Evolutionary conservation across 2,797 vertebrate species (phyloP), one percentile per base, ranked within the genome.

Genomic region (Limosa lapponica): DNA sequence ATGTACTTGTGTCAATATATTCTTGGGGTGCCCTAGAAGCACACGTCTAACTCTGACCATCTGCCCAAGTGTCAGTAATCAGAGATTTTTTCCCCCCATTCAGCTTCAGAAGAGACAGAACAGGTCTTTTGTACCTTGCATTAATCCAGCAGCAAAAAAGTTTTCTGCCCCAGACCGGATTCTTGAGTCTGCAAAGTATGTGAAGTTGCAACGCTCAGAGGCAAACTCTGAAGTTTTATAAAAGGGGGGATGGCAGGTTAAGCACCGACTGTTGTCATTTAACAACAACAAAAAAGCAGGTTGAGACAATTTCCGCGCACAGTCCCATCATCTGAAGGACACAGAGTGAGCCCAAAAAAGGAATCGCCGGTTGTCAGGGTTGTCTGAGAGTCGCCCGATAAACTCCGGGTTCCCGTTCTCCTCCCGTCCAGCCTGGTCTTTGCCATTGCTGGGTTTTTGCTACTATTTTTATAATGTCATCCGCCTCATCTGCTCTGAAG

Each of bases 121-220:
- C 8, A 1, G 0, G 0, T 36, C 65, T 69, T 85, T 20, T 18
- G 10, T 6, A 18, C 0, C 0, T 8, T 23, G 30, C 24, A 43
- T 36, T 36, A n/a, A 66, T 30, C 12, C 61, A 49, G 27, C 12
- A 70, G 59, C 46, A 44, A 27, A 59, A 66, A 8, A 8, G 22
- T 48, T 69, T 72, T 70, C 44, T 34, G 6, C 28, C 54, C 20
- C 32, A 57, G 19, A 3, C 15, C 18, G 20, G 19, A 46, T 52
- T 44, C 61, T 11, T 0, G 2, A 73, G 20, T 1, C 30, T 51
- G 39, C 13, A 5, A 32, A 17, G 19, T 19, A 1, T 9, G 32
- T 5, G 27, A 37, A 61, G 22, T 16, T 41, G 24, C n/a, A n/a
- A 8, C 2, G n/a, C 25, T 78, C 18, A 30, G 70, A 54, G 24